phyloP scores from a whole-genome alignment of 2,797 vertebrate genomes.

The Micrastur ruficollis region DNA sequence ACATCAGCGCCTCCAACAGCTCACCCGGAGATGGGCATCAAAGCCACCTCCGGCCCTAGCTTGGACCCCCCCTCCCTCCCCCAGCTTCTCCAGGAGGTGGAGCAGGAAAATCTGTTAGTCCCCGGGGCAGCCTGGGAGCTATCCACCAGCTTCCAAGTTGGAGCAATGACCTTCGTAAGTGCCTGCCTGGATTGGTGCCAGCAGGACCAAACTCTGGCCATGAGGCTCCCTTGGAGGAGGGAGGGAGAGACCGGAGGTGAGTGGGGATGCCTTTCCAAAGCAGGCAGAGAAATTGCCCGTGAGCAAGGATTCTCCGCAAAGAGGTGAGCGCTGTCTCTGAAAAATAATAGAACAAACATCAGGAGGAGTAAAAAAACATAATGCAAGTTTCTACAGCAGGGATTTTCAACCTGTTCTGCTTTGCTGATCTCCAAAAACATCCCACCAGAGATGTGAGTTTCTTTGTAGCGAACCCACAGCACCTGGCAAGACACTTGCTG shows the following conservation, averaged over 20 bases:
- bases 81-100: background rate
- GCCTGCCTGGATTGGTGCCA: slow-evolving; percentile 34
- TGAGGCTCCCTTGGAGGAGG: background rate
- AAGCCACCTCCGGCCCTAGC: background rate
- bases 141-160: background rate
- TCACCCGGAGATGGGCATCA: background rate
- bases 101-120: slow-evolving; percentile 15
- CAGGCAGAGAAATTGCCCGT: background rate
- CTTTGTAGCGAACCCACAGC: slow-evolving; percentile 6
- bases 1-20: background rate
- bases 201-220: background rate
- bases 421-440: slow-evolving; percentile 13
- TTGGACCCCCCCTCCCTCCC: background rate
- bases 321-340: background rate
- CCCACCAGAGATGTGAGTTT: background rate
- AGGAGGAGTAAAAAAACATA: background rate
- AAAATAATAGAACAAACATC: background rate
- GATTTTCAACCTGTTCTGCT: slow-evolving; percentile 27
- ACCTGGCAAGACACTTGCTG: background rate
- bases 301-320: background rate
- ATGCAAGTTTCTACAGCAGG: background rate
- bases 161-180: slow-evolving; percentile 37
- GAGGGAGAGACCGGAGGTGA: background rate
- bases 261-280: background rate
- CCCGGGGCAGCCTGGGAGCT: background rate